phyloP scores from a whole-genome alignment of 2,797 vertebrate genomes.

The Trematomus bernacchii region DNA sequence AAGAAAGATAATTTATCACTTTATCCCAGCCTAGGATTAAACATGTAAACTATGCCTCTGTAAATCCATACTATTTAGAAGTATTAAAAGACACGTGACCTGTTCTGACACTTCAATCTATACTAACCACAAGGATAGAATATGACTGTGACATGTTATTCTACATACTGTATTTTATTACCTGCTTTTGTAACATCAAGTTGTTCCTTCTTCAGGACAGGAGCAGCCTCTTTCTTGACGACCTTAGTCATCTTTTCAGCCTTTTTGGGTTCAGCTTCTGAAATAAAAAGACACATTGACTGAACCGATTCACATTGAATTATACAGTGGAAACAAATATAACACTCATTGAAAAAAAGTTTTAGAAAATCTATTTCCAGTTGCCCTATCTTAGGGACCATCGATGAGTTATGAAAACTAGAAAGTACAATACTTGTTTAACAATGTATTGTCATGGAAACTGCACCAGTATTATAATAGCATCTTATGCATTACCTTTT shows the following conservation, averaged over 20 bases:
- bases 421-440: no score
- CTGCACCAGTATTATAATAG: not conserved
- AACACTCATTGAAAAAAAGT: not conserved
- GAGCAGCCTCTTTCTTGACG: slow-evolving; percentile 32
- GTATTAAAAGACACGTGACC: slow-evolving; percentile 8
- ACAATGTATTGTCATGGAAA: no score
- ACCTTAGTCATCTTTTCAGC: slow-evolving; percentile 35
- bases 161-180: slow-evolving; percentile 28
- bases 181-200: slow-evolving; percentile 72
- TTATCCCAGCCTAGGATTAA: no score
- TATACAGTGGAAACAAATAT: not conserved
- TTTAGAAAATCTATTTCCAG: not conserved
- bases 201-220: slow-evolving; percentile 64
- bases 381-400: no score
- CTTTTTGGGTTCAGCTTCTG: slow-evolving; percentile 50
- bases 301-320: not conserved
- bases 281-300: slow-evolving; percentile 23
- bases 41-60: not conserved
- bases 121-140: no score
- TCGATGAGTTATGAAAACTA: no score
- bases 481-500: slow-evolving; percentile 1
- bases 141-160: no score
- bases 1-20: no score
- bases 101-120: no score
- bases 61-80: not conserved